These are phyloP conservation scores for Dendrocincla tyrannina DNA, from an alignment of 2,797 vertebrate species.

Conservation along the genomic window DNA sequence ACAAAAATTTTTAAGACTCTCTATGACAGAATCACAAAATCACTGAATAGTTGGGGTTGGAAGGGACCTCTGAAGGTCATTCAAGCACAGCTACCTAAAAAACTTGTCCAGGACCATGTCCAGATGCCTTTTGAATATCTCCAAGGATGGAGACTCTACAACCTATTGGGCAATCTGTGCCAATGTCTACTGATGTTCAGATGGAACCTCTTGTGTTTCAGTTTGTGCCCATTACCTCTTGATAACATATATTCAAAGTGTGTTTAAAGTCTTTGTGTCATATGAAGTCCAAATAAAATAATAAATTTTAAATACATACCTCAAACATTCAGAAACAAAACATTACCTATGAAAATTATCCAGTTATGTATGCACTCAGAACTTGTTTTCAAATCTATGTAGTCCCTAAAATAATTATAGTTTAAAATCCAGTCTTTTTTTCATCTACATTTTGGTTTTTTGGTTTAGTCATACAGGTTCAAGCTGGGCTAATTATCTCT, in stretches of 20 bases:
- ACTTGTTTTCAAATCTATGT: background rate
- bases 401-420: background rate
- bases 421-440: background rate
- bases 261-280: background rate
- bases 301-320: background rate
- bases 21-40: background rate
- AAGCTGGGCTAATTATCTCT: background rate
- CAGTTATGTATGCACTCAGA: background rate
- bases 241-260: background rate
- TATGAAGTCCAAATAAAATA: background rate
- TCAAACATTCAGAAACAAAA: background rate
- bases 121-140: background rate
- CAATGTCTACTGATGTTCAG: background rate
- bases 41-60: background rate
- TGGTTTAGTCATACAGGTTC: background rate
- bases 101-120: background rate
- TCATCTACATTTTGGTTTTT: background rate
- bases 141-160: background rate
- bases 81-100: background rate
- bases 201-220: background rate
- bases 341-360: background rate
- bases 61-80: background rate
- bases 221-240: background rate
- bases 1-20: slow-evolving; percentile 6
- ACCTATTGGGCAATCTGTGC: background rate